Conservation (phyloP, 2,113 vertebrate genomes). For the Antennarius striatus region DNA sequence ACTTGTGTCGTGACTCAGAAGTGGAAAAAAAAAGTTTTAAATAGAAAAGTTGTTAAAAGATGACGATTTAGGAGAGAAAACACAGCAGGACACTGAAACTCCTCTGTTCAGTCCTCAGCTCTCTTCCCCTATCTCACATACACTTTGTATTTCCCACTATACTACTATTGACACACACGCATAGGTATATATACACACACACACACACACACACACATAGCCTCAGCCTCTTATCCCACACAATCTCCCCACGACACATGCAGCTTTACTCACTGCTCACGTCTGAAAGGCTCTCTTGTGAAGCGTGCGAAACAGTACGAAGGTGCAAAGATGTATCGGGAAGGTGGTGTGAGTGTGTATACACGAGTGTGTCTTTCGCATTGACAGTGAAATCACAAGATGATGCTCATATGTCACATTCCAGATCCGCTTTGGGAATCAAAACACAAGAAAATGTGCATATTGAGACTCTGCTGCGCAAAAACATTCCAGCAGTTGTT, state of each 20-base stretch:
- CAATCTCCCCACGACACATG: slow-evolving; percentile 13
- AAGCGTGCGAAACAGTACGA: slow-evolving; percentile 49
- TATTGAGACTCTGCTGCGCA: not conserved
- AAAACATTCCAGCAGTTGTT: no score
- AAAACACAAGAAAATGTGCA: slow-evolving; percentile 8
- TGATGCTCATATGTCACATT: slow-evolving; percentile 64
- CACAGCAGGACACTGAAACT: slow-evolving; percentile 29
- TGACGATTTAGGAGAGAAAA: not conserved
- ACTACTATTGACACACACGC: slow-evolving; percentile 61
- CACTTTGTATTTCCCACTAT: slow-evolving; percentile 78
- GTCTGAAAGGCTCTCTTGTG: slow-evolving; percentile 61
- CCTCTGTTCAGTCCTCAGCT: slow-evolving; percentile 42
- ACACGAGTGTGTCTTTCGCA: slow-evolving; percentile 33
- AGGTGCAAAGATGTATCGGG: slow-evolving; percentile 60
- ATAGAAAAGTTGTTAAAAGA: no score
- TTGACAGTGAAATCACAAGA: slow-evolving; percentile 53
- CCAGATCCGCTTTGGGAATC: slow-evolving; percentile 33
- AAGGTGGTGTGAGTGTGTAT: slow-evolving; percentile 30
- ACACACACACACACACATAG: slow-evolving; percentile 7
- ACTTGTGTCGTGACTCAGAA: no score
- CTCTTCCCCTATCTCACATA: slow-evolving; percentile 69
- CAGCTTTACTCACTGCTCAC: slow-evolving; percentile 16
- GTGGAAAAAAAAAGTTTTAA: not conserved
- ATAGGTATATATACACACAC: slow-evolving; percentile 21
- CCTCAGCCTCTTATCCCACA: slow-evolving; percentile 8